phyloP scores from a whole-genome alignment of 2,113 vertebrate genomes.

The Bombycilla garrulus region DNA sequence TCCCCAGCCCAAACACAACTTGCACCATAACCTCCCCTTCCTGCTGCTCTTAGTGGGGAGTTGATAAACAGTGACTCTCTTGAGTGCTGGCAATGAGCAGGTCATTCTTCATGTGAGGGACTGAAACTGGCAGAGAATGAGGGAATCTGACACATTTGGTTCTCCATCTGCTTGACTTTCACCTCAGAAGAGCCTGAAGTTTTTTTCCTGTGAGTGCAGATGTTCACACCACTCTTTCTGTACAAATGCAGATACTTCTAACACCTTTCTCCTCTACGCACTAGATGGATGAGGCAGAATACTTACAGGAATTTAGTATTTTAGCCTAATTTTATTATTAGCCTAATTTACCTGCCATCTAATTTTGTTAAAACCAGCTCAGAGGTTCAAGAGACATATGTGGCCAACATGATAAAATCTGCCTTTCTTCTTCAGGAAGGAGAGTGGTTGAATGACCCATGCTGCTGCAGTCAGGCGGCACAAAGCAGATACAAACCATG shows the following conservation, averaged over 20 bases:
- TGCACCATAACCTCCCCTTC: neutral
- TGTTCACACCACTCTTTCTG: neutral
- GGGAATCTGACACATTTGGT: neutral
- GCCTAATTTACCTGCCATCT: neutral
- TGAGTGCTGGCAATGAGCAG: neutral
- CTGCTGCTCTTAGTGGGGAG: neutral
- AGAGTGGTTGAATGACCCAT: neutral
- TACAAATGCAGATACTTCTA: neutral
- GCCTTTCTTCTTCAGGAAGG: neutral
- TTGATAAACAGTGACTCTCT: neutral
- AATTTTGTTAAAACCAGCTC: neutral
- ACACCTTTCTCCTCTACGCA: neutral
- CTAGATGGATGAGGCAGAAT: neutral
- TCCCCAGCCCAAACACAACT: neutral
- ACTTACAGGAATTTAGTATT: neutral
- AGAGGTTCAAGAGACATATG: neutral
- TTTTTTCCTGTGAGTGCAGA: neutral
- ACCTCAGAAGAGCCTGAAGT: neutral
- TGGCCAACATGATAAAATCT: neutral
- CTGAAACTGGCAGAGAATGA: neutral
- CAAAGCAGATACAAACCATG: neutral
- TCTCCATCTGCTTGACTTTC: neutral
- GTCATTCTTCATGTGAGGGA: neutral
- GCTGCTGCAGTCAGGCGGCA: neutral
- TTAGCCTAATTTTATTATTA: neutral